A percentile compares a stretch with the other conserved stretches of the same genome.
These are phyloP conservation scores for Micromussa lordhowensis DNA, from an alignment of 92 coral and sea anemone species.

Conservation along the genomic window DNA sequence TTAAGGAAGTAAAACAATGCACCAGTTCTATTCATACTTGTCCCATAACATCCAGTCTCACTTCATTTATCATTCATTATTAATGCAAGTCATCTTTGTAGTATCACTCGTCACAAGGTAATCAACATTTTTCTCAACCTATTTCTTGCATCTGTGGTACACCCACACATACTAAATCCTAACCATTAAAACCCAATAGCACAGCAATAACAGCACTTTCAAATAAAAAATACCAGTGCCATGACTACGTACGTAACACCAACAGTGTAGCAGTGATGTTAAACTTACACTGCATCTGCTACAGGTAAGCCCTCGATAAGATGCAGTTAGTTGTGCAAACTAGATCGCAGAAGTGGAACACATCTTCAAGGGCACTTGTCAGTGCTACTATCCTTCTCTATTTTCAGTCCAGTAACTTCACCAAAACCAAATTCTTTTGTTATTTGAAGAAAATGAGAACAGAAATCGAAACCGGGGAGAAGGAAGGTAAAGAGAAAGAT, in stretches of 20 bases:
- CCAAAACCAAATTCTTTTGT: conserved; percentile 50
- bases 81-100: too few relatives aligned
- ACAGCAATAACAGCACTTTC: too few relatives aligned
- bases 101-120: too few relatives aligned
- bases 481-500: conserved; percentile 42
- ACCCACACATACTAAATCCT: too few relatives aligned
- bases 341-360: conserved; percentile 33
- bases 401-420: conserved; percentile 47
- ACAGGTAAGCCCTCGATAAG: conserved; percentile 47
- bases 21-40: too few relatives aligned
- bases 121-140: too few relatives aligned
- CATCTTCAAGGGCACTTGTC: conserved; percentile 27
- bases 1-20: too few relatives aligned
- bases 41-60: too few relatives aligned
- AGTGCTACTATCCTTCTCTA: conserved; percentile 45
- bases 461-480: conserved; percentile 46
- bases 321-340: conserved; percentile 32
- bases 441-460: conserved; percentile 44
- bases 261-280: conserved; percentile 54
- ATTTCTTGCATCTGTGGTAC: too few relatives aligned
- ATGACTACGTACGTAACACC: conserved; percentile 43
- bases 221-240: conserved; percentile 43
- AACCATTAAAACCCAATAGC: too few relatives aligned
- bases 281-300: conserved; percentile 66
- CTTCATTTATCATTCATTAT: too few relatives aligned